Evolutionary conservation across 2,113 vertebrate species (phyloP).

Genomic region (Corapipo altera): DNA sequence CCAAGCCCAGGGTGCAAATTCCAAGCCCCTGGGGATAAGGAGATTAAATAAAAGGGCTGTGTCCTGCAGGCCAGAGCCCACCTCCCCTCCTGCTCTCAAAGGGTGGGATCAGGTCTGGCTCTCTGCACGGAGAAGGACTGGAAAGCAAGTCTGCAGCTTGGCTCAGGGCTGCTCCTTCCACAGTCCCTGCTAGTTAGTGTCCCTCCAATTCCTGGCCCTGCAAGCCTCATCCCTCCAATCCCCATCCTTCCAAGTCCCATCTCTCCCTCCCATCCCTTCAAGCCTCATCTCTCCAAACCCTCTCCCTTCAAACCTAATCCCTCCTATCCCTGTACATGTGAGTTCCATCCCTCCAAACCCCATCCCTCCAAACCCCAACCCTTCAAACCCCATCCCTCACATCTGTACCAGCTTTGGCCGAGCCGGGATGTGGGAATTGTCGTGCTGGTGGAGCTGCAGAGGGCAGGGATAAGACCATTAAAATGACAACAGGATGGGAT

Average conservation of each 20-base stretch:
- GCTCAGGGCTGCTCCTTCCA: not conserved
- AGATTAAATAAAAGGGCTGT: not conserved
- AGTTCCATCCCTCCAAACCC: not conserved
- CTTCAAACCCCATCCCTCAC: not conserved
- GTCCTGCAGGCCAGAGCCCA: not conserved
- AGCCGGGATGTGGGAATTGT: not conserved
- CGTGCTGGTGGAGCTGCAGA: rapidly evolving
- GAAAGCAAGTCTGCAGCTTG: no score
- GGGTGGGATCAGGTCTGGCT: not conserved
- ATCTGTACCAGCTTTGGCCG: not conserved
- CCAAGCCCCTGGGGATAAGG: not conserved
- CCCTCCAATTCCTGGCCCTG: not conserved
- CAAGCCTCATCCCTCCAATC: not conserved
- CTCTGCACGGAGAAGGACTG: not conserved
- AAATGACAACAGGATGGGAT: rapidly evolving
- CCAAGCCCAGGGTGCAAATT: not conserved
- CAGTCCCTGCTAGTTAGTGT: not conserved
- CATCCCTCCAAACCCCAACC: no score
- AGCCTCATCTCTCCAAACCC: rapidly evolving
- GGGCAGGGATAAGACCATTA: not conserved
- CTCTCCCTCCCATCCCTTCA: not conserved
- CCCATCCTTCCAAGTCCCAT: no score
- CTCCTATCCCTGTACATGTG: no score
- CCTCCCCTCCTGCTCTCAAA: not conserved
- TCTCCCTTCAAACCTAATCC: not conserved